These are phyloP conservation scores for Microplitis mediator DNA, from an alignment of 1,140 invertebrate genomes.

Conservation along the genomic window DNA sequence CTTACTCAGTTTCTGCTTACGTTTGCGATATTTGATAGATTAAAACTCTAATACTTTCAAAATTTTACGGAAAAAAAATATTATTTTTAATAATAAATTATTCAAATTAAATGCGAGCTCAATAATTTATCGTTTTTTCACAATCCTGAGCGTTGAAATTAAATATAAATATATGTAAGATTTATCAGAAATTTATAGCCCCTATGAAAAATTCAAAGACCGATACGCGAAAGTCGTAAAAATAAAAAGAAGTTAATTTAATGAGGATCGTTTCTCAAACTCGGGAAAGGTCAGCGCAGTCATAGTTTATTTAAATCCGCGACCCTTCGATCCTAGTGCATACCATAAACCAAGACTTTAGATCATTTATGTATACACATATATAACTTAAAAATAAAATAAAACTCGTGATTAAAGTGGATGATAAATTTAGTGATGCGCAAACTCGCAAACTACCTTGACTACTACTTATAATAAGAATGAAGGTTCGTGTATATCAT, in stretches of 20 bases:
- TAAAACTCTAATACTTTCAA: too few species aligned
- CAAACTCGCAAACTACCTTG: too few species aligned
- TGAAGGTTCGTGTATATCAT: background rate
- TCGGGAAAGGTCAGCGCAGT: background rate
- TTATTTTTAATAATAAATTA: too few species aligned
- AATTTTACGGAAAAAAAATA: too few species aligned
- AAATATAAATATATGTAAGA: background rate
- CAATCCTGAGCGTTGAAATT: background rate
- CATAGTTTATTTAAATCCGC: background rate
- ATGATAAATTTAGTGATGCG: background rate
- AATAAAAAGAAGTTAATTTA: background rate
- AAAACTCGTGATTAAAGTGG: background rate
- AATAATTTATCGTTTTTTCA: too few species aligned
- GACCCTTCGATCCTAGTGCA: too few species aligned
- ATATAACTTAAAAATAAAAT: too few species aligned
- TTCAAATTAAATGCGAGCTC: too few species aligned
- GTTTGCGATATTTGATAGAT: too few species aligned
- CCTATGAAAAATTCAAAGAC: background rate
- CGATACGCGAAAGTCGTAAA: background rate
- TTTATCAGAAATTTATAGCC: background rate
- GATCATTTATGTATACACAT: too few species aligned
- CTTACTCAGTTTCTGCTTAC: too few species aligned
- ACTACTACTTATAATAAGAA: too few species aligned
- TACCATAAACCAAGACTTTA: background rate
- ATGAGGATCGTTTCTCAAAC: background rate